These are phyloP conservation scores for Mimas tiliae DNA, from an alignment of 2,888 invertebrate species.

Conservation along the genomic window DNA sequence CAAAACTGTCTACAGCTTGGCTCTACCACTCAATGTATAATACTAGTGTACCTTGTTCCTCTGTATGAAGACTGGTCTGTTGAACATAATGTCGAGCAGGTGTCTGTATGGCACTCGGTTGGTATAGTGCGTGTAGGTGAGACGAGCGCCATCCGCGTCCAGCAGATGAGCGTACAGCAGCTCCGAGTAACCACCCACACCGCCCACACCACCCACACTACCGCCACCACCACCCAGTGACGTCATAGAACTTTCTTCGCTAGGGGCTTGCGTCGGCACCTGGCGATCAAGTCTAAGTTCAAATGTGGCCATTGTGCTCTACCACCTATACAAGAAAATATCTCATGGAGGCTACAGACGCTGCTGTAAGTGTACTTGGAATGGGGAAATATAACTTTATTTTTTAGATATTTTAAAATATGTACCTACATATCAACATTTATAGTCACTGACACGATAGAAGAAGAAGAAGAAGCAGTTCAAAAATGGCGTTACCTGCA, in stretches of 20 bases:
- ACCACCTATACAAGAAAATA: too few relatives aligned
- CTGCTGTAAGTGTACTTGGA: too few relatives aligned
- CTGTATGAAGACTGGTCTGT: conserved; percentile 91
- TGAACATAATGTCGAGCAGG: conserved; percentile 91
- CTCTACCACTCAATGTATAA: too few relatives aligned
- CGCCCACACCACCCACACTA: conserved; percentile 22
- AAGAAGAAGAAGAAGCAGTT: too few relatives aligned
- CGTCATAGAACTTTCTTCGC: conserved; percentile 71
- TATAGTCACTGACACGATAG: too few relatives aligned
- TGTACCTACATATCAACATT: too few relatives aligned
- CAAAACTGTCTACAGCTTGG: too few relatives aligned
- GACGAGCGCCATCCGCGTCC: conserved; percentile 91
- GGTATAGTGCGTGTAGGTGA: conserved; percentile 92
- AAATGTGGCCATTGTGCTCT: too few relatives aligned
- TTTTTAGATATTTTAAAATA: too few relatives aligned
- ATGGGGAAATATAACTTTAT: too few relatives aligned
- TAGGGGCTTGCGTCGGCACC: conserved; percentile 90
- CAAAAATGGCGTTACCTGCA: too few relatives aligned
- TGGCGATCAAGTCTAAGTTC: conserved; percentile 52
- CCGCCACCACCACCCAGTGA: conserved; percentile 26
- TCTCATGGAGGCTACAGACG: too few relatives aligned
- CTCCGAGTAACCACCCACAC: conserved; percentile 86
- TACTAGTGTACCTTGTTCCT: conserved; percentile 84
- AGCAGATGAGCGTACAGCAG: conserved; percentile 92
- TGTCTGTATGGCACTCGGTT: conserved; percentile 90